These are phyloP conservation scores for Syndactyla subalaris DNA, from an alignment of 2,797 vertebrate species.

Conservation along the genomic window DNA sequence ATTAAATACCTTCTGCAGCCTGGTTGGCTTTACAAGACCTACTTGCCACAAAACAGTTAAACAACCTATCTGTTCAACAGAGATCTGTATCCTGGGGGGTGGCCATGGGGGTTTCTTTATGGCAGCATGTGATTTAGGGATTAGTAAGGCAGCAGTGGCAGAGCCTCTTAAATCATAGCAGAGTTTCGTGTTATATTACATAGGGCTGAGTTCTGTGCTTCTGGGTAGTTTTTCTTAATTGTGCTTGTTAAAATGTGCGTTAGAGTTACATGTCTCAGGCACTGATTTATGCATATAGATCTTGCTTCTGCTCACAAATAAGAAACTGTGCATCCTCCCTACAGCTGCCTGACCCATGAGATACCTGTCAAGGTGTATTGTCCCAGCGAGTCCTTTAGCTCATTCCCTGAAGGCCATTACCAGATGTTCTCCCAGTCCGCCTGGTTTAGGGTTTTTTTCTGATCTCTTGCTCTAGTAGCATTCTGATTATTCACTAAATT, in stretches of 20 bases:
- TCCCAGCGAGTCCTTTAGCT: background rate
- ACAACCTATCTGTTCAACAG: background rate
- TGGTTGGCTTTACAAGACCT: conserved; percentile 7
- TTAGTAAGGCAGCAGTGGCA: conserved; percentile 35
- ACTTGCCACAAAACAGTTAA: conserved; percentile 16
- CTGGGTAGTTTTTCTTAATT: conserved; percentile 65
- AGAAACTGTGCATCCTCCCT: background rate
- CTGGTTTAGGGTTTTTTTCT: background rate
- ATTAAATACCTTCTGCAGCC: conserved; percentile 1
- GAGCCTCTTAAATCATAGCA: conserved; percentile 59
- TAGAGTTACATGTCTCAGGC: background rate
- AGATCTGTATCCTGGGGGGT: background rate
- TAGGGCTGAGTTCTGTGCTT: background rate
- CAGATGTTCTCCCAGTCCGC: background rate
- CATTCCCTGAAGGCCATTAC: background rate
- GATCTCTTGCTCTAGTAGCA: background rate
- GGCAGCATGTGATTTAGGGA: conserved; percentile 43
- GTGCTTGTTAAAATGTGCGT: conserved; percentile 50
- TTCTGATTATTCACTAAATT: background rate
- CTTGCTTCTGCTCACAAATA: conserved; percentile 29
- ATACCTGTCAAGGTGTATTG: background rate
- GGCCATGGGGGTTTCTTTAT: background rate
- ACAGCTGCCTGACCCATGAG: background rate
- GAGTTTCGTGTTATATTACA: conserved; percentile 52
- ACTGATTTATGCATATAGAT: conserved; percentile 1